These are phyloP conservation scores for Trogon melanurus DNA, from an alignment of 2,113 vertebrate genomes.

Conservation along the genomic window DNA sequence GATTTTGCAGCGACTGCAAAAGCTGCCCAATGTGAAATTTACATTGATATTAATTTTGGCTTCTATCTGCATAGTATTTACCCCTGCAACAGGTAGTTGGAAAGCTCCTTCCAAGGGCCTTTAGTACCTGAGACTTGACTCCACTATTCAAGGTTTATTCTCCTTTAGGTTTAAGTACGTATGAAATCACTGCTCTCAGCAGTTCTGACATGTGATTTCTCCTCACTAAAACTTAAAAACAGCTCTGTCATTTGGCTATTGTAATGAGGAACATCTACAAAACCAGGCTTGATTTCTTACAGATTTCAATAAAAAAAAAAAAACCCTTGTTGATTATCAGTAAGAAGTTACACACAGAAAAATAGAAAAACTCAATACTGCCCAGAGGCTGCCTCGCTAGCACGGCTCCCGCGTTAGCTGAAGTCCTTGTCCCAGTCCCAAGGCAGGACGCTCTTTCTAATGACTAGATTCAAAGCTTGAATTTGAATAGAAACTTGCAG, in stretches of 20 bases:
- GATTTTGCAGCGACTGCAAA: background rate
- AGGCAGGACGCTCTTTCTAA: accelerated
- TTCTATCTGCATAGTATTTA: background rate
- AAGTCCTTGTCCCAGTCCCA: background rate
- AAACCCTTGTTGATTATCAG: background rate
- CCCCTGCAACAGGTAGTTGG: background rate
- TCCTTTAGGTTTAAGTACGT: background rate
- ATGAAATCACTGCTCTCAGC: background rate
- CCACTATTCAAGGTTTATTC: background rate
- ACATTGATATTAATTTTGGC: background rate
- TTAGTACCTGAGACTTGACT: conserved; percentile 13
- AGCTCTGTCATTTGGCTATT: background rate
- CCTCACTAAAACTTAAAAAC: background rate
- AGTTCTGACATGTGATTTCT: background rate
- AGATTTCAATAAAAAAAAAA: background rate
- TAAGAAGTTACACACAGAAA: background rate
- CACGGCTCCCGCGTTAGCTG: accelerated
- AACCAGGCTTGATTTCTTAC: background rate
- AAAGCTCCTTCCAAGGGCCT: background rate
- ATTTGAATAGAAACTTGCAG: background rate
- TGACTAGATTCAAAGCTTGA: background rate
- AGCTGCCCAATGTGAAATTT: background rate
- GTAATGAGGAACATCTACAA: background rate
- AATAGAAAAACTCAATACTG: background rate
- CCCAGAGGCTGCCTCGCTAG: background rate